Conservation (phyloP, 2,797 vertebrate genomes). For the Caiman crocodilus region DNA sequence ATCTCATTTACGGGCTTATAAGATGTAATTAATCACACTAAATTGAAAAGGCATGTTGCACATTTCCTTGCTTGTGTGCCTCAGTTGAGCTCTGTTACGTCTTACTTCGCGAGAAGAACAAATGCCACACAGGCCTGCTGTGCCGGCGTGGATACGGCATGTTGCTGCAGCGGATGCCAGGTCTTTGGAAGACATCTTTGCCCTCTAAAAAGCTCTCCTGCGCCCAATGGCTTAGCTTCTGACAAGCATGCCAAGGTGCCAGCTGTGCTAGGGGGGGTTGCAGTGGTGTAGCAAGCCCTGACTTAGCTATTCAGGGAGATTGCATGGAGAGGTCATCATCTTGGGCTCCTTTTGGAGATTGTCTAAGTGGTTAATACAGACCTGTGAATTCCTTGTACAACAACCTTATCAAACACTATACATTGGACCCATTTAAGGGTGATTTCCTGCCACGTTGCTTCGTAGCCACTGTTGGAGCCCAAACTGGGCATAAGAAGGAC, state of each 20-base stretch:
- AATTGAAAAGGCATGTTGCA: neutral
- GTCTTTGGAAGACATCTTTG: neutral
- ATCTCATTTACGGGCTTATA: neutral
- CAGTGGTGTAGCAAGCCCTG: neutral
- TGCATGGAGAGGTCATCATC: neutral
- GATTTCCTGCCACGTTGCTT: neutral
- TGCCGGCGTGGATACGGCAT: neutral
- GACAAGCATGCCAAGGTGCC: neutral
- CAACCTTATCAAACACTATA: neutral
- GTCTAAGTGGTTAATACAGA: neutral
- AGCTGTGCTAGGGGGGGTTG: neutral
- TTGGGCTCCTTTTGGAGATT: neutral
- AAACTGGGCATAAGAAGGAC: neutral
- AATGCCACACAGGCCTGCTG: neutral
- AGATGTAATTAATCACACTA: constrained; percentile 17
- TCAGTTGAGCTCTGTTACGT: neutral
- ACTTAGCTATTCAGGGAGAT: neutral
- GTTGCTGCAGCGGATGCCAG: neutral
- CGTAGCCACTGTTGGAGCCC: neutral
- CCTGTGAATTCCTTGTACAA: neutral
- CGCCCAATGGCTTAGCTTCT: neutral
- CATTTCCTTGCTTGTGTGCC: neutral
- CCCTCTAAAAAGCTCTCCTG: neutral
- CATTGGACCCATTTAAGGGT: neutral
- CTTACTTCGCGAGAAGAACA: neutral